These are phyloP conservation scores for Fukomys damarensis DNA, from an alignment of 2,113 vertebrate species.

Conservation along the genomic window DNA sequence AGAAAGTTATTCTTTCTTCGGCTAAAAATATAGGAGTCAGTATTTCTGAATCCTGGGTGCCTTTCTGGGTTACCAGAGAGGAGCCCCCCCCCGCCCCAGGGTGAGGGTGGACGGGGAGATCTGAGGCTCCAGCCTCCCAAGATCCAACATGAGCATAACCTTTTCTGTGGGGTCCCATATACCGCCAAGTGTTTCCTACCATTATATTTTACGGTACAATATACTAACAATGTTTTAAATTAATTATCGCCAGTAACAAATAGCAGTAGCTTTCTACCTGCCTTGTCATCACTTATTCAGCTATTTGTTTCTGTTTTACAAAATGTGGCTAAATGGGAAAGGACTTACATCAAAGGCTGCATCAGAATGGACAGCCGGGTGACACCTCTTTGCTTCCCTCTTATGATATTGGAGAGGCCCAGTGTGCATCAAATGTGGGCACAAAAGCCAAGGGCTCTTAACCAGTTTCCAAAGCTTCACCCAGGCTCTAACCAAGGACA, in stretches of 20 bases:
- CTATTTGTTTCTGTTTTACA: background rate
- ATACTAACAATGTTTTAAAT: background rate
- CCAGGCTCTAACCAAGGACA: background rate
- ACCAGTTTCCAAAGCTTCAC: too few relatives aligned
- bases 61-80: background rate
- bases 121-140: background rate
- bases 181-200: too few relatives aligned
- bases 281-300: background rate
- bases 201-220: background rate
- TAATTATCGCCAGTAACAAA: background rate
- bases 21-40: background rate
- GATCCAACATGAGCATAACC: fast-evolving
- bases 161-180: fast-evolving
- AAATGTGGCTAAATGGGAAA: background rate
- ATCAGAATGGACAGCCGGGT: fast-evolving
- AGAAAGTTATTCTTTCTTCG: background rate
- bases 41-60: background rate
- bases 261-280: background rate
- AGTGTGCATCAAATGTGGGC: fast-evolving
- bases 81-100: too few relatives aligned
- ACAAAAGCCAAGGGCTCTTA: fast-evolving
- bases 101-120: fast-evolving
- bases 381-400: background rate
- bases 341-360: background rate
- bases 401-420: background rate